These are phyloP conservation scores for Mus minutoides DNA, from an alignment of 2,797 vertebrate genomes.

Conservation along the genomic window DNA sequence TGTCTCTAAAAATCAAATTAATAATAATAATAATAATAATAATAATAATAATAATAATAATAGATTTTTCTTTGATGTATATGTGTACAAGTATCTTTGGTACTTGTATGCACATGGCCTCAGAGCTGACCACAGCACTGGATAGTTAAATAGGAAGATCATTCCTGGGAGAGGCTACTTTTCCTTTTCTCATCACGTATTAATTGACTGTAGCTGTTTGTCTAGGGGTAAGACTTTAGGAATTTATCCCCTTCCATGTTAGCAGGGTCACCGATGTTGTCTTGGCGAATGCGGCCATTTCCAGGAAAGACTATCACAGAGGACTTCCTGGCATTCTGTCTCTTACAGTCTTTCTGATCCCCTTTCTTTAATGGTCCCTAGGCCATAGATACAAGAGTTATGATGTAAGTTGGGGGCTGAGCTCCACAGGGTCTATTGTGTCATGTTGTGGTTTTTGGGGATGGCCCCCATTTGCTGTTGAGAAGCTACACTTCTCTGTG, in stretches of 20 bases:
- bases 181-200: not conserved
- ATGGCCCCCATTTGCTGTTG: not conserved
- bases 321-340: not conserved
- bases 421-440: not conserved
- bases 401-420: not conserved
- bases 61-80: too few species aligned
- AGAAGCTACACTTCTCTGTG: too few species aligned
- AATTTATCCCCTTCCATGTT: not conserved
- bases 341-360: not conserved
- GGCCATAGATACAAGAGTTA: not conserved
- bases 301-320: not conserved
- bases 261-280: not conserved
- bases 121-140: not conserved
- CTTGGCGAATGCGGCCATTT: not conserved
- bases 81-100: not conserved
- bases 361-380: not conserved
- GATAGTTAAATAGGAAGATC: not conserved
- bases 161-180: not conserved
- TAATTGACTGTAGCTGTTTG: not conserved
- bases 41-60: too few species aligned
- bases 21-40: too few species aligned
- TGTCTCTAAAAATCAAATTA: too few species aligned
- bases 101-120: not conserved
- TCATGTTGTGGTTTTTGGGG: not conserved
- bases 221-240: not conserved